Percentiles rank a stretch among this genome's conserved stretches.
Conservation (phyloP, 2,113 vertebrate species). For the Cottus gobio region DNA sequence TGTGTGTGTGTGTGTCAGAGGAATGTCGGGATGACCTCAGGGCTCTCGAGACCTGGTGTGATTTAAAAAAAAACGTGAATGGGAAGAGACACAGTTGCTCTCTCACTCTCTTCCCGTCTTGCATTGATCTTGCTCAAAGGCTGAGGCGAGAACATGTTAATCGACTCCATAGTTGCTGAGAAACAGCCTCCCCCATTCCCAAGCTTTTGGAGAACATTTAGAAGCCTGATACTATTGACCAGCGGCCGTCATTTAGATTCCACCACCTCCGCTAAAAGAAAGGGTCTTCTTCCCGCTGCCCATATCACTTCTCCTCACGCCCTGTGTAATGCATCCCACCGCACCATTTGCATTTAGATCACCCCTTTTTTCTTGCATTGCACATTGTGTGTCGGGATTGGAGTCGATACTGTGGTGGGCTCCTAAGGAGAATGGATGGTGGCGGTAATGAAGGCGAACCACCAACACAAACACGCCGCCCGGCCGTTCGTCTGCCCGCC, state of each 20-base stretch:
- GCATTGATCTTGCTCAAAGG: slow-evolving; percentile 69
- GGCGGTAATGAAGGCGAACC: slow-evolving; percentile 81
- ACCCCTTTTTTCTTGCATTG: slow-evolving; percentile 35
- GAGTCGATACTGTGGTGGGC: slow-evolving; percentile 72
- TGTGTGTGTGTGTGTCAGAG: slow-evolving; percentile 17
- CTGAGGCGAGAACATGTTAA: slow-evolving; percentile 66
- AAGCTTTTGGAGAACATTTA: slow-evolving; percentile 57
- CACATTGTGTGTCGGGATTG: slow-evolving; percentile 48
- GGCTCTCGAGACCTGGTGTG: slow-evolving; percentile 49
- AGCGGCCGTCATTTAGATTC: slow-evolving; percentile 49
- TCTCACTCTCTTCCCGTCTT: slow-evolving; percentile 53
- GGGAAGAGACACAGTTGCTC: slow-evolving; percentile 49
- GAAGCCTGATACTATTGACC: slow-evolving; percentile 59
- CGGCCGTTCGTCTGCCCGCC: slow-evolving; percentile 56
- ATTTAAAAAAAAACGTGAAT: slow-evolving; percentile 63
- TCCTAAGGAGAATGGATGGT: slow-evolving; percentile 82
- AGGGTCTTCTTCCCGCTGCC: slow-evolving; percentile 43
- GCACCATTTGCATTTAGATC: slow-evolving; percentile 83
- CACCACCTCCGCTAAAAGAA: slow-evolving; percentile 48
- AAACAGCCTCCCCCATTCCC: slow-evolving; percentile 33
- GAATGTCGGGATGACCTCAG: slow-evolving; percentile 35
- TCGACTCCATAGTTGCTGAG: slow-evolving; percentile 59
- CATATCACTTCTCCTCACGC: slow-evolving; percentile 43
- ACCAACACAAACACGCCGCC: slow-evolving; percentile 80
- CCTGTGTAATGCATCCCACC: slow-evolving; percentile 58